Percentiles rank a stretch among this genome's conserved stretches.
phyloP scores from a whole-genome alignment of 2,888 invertebrate genomes.

The Slavum lentiscoides region DNA sequence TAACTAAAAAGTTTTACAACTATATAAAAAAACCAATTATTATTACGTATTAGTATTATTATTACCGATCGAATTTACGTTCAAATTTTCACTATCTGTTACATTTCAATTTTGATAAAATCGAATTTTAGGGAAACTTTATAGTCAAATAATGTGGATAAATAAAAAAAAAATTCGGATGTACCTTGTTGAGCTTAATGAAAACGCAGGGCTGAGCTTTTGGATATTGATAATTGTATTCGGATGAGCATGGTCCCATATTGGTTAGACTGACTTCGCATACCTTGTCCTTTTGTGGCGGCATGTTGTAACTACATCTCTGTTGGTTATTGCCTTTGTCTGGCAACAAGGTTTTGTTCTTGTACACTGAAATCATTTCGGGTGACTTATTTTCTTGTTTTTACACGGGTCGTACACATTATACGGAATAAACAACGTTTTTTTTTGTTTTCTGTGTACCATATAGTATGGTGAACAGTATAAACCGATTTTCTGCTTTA shows the following conservation, averaged over 20 bases:
- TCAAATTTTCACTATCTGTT: no score
- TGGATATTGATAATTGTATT: slow-evolving; percentile 69
- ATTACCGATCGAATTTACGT: no score
- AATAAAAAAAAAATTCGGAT: slow-evolving; percentile 53
- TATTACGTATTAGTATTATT: no score
- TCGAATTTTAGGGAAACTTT: no score
- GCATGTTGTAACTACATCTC: slow-evolving; percentile 64
- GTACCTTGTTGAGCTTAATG: slow-evolving; percentile 80
- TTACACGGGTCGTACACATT: not conserved
- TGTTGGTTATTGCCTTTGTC: slow-evolving; percentile 63
- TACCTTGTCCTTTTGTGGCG: slow-evolving; percentile 62
- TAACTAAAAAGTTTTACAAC: no score
- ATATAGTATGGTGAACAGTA: no score
- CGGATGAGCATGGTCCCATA: slow-evolving; percentile 64
- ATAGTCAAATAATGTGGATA: no score
- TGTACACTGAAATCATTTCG: slow-evolving; percentile 36
- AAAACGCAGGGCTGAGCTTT: slow-evolving; percentile 80
- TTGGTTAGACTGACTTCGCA: slow-evolving; percentile 63
- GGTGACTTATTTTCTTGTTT: not conserved
- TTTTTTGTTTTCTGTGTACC: no score
- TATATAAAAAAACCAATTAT: no score
- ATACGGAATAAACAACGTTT: no score
- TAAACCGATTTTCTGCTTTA: no score
- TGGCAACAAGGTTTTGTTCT: slow-evolving; percentile 56
- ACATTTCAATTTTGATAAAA: no score